Evolutionary conservation across 2,113 vertebrate genomes (phyloP).

Genomic region (Tachysurus vachellii): DNA sequence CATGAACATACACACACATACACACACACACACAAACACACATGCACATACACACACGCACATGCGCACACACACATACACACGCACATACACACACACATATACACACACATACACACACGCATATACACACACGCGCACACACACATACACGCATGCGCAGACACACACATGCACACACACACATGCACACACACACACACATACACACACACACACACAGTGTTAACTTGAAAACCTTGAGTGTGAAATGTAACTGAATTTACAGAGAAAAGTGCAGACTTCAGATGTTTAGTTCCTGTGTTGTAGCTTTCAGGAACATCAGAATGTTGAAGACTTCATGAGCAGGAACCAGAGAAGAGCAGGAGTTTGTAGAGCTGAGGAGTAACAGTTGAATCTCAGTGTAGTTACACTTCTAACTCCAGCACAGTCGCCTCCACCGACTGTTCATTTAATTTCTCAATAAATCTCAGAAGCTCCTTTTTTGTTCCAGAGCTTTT

Average conservation of each 20-base stretch:
- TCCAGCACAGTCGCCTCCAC: not conserved
- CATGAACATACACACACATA: no score
- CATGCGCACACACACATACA: no score
- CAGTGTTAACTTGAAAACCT: not conserved
- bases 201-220: not conserved
- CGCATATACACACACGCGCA: no score
- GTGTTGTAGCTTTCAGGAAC: not conserved
- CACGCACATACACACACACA: no score
- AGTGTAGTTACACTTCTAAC: not conserved
- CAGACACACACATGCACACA: no score
- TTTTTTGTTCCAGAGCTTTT: no score
- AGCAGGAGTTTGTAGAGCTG: not conserved
- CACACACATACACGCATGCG: no score
- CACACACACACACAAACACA: no score
- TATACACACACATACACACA: no score
- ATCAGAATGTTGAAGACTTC: not conserved
- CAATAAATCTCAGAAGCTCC: not conserved
- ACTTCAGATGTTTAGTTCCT: not conserved
- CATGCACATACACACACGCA: no score
- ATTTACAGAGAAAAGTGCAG: not conserved
- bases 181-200: no score
- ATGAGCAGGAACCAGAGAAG: not conserved
- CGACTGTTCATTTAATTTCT: not conserved
- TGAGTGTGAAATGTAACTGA: not conserved
- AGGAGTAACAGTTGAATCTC: not conserved